These are phyloP conservation scores for Ceratina japonica DNA, from an alignment of 1,140 invertebrate species.

Conservation along the genomic window DNA sequence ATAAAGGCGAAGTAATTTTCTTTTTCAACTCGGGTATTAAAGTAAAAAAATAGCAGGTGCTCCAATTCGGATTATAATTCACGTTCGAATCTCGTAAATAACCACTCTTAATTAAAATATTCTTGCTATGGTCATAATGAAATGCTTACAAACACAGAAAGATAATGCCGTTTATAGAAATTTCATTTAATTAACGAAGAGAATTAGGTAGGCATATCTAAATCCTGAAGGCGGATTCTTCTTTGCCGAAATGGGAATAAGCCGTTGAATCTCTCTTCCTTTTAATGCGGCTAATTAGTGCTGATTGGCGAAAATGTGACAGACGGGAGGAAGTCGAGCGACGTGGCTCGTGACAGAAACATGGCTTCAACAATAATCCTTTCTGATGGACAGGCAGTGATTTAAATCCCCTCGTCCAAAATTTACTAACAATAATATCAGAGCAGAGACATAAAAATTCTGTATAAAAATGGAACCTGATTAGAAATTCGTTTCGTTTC, in stretches of 20 bases:
- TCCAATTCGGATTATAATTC: too few relatives aligned
- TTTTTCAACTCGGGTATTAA: not conserved
- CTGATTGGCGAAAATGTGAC: not conserved
- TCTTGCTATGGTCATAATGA: too few relatives aligned
- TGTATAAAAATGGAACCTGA: too few relatives aligned
- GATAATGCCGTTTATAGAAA: not conserved
- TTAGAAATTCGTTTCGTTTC: too few relatives aligned
- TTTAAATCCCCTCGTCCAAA: too few relatives aligned
- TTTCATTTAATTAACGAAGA: not conserved
- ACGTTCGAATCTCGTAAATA: too few relatives aligned
- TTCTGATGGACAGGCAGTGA: not conserved
- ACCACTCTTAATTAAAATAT: not conserved
- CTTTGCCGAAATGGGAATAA: not conserved
- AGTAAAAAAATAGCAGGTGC: too few relatives aligned
- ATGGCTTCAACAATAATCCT: slow-evolving; percentile 2
- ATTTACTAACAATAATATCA: too few relatives aligned
- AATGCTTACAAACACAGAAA: not conserved
- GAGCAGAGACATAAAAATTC: too few relatives aligned
- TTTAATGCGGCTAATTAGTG: not conserved
- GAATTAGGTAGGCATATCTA: not conserved
- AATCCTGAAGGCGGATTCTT: not conserved
- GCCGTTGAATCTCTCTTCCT: not conserved
- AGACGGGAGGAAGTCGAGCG: not conserved
- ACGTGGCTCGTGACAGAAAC: not conserved
- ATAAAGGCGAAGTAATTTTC: not conserved